A percentile compares a stretch with the other conserved stretches of the same genome.
These are phyloP conservation scores for Chaetogeoica ovagalla DNA, from an alignment of 2,888 invertebrate genomes.

Conservation along the genomic window DNA sequence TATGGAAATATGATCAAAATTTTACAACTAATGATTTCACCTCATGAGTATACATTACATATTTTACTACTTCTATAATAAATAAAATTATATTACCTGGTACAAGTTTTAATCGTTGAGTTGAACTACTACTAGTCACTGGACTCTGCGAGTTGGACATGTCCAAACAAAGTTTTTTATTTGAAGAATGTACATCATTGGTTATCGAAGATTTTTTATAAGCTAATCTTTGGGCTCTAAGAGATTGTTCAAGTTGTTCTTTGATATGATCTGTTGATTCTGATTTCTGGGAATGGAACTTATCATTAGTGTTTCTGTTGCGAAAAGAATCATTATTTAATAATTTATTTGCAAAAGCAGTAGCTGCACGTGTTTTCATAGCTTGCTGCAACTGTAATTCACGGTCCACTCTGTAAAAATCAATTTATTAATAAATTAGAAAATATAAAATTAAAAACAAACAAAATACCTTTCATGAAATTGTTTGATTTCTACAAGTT, in stretches of 20 bases:
- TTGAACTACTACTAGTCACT: slow-evolving; percentile 43
- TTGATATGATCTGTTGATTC: slow-evolving; percentile 47
- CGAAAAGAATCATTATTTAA: slow-evolving; percentile 62
- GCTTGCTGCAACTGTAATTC: slow-evolving; percentile 52
- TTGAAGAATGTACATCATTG: slow-evolving; percentile 16
- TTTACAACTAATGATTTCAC: neutral
- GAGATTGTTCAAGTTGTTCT: slow-evolving; percentile 53
- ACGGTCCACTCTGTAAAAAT: slow-evolving; percentile 51
- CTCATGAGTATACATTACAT: neutral
- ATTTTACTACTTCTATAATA: neutral
- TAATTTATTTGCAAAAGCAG: slow-evolving; percentile 37
- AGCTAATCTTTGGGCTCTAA: slow-evolving; percentile 36
- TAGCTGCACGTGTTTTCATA: slow-evolving; percentile 66
- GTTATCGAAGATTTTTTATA: slow-evolving; percentile 38
- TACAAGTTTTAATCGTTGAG: slow-evolving; percentile 43
- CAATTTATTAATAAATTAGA: neutral
- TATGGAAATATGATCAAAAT: no score
- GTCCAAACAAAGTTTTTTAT: slow-evolving; percentile 18
- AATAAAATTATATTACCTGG: slow-evolving; percentile 19
- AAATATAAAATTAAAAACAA: neutral
- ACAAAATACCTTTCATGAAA: slow-evolving; percentile 73
- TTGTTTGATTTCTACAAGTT: slow-evolving; percentile 94
- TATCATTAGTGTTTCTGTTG: slow-evolving; percentile 37
- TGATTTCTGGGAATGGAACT: slow-evolving; percentile 13
- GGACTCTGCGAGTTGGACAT: slow-evolving; percentile 25